A percentile compares a stretch with the other conserved stretches of the same genome.
Conservation (phyloP, 2,797 vertebrate genomes). For the Botia almorhae region DNA sequence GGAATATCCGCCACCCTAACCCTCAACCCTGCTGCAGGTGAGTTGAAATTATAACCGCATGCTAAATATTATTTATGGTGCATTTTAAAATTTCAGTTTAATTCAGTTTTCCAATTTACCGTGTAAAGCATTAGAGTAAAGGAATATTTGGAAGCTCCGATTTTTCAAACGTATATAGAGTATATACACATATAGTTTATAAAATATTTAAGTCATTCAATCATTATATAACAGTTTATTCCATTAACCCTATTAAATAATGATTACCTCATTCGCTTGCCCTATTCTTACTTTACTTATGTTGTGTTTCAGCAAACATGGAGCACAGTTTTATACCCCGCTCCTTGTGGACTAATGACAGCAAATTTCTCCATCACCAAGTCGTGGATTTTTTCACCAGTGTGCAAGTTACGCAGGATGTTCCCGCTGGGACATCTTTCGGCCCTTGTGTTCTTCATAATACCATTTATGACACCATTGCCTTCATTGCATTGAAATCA, state of each 20-base stretch:
- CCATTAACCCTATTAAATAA: background rate
- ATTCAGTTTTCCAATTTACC: no score
- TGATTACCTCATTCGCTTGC: background rate
- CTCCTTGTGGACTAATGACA: slow-evolving; percentile 81
- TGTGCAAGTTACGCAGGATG: slow-evolving; percentile 86
- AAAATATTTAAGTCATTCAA: no score
- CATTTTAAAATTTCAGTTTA: background rate
- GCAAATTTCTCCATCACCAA: slow-evolving; percentile 81
- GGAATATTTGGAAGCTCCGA: no score
- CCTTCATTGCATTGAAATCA: slow-evolving; percentile 89
- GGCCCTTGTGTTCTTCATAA: slow-evolving; percentile 86
- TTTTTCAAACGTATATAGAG: no score
- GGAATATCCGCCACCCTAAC: slow-evolving; percentile 45
- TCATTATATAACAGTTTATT: background rate
- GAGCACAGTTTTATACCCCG: slow-evolving; percentile 81
- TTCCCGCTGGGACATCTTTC: slow-evolving; percentile 83
- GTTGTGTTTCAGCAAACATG: slow-evolving; percentile 68
- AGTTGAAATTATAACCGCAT: background rate
- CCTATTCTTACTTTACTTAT: background rate
- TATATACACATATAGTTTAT: no score
- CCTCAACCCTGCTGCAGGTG: background rate
- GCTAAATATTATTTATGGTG: background rate
- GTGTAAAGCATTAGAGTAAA: no score
- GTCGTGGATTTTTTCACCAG: slow-evolving; percentile 82
- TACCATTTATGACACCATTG: slow-evolving; percentile 86